These are phyloP conservation scores for Scaptodrosophila latifasciaeformis DNA, from an alignment of 2,888 invertebrate species.

Conservation along the genomic window DNA sequence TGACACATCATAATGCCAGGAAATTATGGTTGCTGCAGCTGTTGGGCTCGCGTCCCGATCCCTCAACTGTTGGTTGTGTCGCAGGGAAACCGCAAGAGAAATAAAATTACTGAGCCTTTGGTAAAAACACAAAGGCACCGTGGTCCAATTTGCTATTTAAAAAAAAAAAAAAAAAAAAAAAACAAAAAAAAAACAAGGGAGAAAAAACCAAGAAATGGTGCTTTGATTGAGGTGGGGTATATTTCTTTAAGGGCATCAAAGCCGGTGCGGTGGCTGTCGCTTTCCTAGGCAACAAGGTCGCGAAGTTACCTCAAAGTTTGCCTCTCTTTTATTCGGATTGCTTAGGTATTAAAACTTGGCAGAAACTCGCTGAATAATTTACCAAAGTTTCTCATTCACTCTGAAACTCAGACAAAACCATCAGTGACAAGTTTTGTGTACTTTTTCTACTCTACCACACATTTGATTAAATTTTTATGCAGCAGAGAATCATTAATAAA, in stretches of 20 bases:
- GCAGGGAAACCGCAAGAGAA: constrained; percentile 8
- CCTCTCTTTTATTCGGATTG: constrained; percentile 4
- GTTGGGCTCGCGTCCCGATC: not conserved
- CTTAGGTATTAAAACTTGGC: constrained; percentile 57
- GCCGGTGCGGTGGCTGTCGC: too few species aligned
- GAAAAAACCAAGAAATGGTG: constrained; percentile 29
- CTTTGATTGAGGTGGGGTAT: not conserved
- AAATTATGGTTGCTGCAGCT: constrained; percentile 59
- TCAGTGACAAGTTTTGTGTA: constrained; percentile 34
- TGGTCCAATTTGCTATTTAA: constrained; percentile 61
- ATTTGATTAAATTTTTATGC: constrained; percentile 74
- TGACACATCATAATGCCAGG: constrained; percentile 69
- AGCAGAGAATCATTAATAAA: constrained; percentile 69
- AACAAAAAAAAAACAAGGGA: constrained; percentile 11
- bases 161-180: constrained; percentile 23
- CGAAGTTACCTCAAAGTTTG: constrained; percentile 14
- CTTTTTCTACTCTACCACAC: constrained; percentile 46
- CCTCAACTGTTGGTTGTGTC: not conserved
- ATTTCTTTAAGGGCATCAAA: constrained; percentile 1
- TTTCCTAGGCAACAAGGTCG: constrained; percentile 7
- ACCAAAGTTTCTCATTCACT: constrained; percentile 20
- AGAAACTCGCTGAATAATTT: constrained; percentile 63
- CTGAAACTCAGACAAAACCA: not conserved
- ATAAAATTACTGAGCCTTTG: too few species aligned
- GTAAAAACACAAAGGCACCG: constrained; percentile 65